Percentiles rank a stretch among this genome's conserved stretches.
phyloP scores from a whole-genome alignment of 2,113 vertebrate species.

The Uria aalge region DNA sequence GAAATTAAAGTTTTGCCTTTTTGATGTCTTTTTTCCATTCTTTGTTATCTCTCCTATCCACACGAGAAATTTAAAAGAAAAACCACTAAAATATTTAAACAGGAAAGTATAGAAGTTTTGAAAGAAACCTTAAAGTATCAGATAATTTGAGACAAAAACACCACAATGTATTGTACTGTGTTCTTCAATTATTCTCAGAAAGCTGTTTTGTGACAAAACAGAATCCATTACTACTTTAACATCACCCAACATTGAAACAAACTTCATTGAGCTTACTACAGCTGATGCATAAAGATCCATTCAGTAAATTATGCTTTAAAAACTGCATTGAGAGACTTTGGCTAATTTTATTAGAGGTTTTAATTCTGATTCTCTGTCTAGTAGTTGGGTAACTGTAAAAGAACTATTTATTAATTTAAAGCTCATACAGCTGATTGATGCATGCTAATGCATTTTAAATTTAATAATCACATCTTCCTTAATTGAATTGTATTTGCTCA shows the following conservation, averaged over 20 bases:
- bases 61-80: background rate
- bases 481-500: conserved; percentile 51
- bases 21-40: background rate
- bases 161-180: background rate
- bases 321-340: background rate
- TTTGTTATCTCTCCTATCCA: background rate
- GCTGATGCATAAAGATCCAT: background rate
- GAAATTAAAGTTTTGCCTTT: background rate
- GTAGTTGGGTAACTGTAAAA: conserved; percentile 6
- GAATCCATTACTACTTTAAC: background rate
- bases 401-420: conserved; percentile 59
- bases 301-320: conserved; percentile 12
- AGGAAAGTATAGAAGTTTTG: background rate
- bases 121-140: background rate
- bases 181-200: background rate
- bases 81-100: background rate
- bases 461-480: conserved; percentile 51
- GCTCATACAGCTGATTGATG: conserved; percentile 21
- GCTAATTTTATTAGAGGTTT: conserved; percentile 28
- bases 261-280: background rate
- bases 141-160: background rate
- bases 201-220: background rate
- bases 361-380: conserved; percentile 13
- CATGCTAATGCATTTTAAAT: conserved; percentile 29
- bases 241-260: background rate